These are phyloP conservation scores for Hylaeus volcanicus DNA, from an alignment of 1,140 invertebrate genomes.

Conservation along the genomic window DNA sequence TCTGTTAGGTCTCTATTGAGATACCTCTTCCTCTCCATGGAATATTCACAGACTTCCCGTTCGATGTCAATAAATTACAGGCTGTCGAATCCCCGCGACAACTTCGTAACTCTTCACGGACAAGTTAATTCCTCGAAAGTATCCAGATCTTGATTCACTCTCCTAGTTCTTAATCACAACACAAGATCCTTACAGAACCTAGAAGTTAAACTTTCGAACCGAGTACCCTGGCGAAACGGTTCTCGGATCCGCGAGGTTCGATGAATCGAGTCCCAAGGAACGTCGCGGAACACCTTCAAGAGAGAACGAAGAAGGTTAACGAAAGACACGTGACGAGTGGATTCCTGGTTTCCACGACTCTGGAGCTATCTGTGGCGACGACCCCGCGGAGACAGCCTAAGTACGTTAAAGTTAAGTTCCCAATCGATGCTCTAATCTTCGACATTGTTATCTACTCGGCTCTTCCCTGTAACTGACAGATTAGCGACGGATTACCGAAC, in stretches of 20 bases:
- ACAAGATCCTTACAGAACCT: background rate
- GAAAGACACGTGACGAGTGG: background rate
- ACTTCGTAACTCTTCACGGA: background rate
- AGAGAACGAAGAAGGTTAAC: background rate
- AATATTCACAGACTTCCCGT: too few species aligned
- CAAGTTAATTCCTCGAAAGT: background rate
- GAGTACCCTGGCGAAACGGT: background rate
- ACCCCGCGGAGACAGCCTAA: background rate
- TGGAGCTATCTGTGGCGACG: background rate
- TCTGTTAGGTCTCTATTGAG: too few species aligned
- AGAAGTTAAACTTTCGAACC: background rate
- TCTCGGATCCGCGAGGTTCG: background rate
- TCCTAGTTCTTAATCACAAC: background rate
- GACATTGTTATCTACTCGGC: background rate
- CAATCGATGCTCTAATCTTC: conserved; percentile 4
- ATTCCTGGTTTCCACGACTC: too few species aligned
- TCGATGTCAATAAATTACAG: background rate
- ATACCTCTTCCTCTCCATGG: too few species aligned
- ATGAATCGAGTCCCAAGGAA: background rate
- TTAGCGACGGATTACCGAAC: background rate
- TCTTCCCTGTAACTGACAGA: background rate
- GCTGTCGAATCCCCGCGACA: background rate
- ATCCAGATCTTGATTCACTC: background rate
- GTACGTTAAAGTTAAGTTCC: background rate
- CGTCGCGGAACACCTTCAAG: too few species aligned